Evolutionary conservation across 2,113 vertebrate species (phyloP).

Genomic region (Gopherus flavomarginatus): DNA sequence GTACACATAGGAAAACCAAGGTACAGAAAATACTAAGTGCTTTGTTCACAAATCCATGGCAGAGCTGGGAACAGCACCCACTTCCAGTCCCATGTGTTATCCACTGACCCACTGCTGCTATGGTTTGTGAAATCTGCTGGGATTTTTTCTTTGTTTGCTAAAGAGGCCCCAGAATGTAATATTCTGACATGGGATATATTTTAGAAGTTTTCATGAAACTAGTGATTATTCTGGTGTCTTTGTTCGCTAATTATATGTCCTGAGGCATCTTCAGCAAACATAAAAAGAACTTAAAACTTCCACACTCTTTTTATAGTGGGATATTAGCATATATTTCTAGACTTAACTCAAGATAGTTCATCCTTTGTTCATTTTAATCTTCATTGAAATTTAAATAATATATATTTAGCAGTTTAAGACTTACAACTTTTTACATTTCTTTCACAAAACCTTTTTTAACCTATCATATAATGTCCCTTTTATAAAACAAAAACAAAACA

Average conservation of each 20-base stretch:
- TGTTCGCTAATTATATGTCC: fast-evolving
- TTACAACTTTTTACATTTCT: background rate
- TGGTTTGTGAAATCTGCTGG: background rate
- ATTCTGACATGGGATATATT: background rate
- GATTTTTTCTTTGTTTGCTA: background rate
- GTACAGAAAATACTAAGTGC: background rate
- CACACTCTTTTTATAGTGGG: background rate
- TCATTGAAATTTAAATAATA: background rate
- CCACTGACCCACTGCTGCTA: background rate
- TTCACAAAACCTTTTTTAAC: background rate
- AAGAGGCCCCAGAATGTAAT: background rate
- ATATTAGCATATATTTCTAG: too few species aligned
- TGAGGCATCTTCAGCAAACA: background rate
- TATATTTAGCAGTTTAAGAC: background rate
- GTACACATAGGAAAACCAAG: background rate
- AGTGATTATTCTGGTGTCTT: fast-evolving
- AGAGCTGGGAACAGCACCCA: background rate
- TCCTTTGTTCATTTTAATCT: background rate
- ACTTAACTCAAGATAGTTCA: too few species aligned
- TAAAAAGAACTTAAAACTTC: background rate
- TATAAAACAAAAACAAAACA: background rate
- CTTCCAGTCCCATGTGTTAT: background rate
- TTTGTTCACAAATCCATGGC: background rate
- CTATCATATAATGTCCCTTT: background rate
- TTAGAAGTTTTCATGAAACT: background rate